Conservation (phyloP, 2,888 invertebrate species). For the Philonicus albiceps region DNA sequence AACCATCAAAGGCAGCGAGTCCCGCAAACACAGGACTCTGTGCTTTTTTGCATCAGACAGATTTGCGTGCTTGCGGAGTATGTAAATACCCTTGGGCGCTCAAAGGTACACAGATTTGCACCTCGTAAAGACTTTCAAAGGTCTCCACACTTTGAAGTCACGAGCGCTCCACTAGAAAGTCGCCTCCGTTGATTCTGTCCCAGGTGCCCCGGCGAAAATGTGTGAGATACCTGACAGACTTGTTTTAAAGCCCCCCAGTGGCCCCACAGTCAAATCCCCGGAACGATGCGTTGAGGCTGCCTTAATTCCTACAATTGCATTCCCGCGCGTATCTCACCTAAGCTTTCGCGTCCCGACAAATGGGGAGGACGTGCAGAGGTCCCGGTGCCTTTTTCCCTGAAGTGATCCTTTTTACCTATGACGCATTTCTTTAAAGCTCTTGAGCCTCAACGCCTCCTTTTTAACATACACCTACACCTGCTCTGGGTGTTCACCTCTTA, state of each 20-base stretch:
- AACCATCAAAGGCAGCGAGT: constrained; percentile 28
- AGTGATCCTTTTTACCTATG: not conserved
- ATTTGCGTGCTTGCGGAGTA: not conserved
- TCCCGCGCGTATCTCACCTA: not conserved
- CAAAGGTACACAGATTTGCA: not conserved
- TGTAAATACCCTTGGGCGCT: constrained; percentile 11
- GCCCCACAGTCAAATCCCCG: not conserved
- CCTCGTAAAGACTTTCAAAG: constrained; percentile 16
- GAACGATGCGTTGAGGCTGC: not conserved
- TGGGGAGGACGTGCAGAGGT: not conserved
- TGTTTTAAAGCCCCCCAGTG: not conserved
- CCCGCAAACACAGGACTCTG: not conserved
- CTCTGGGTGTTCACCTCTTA: not conserved
- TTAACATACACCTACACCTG: not conserved
- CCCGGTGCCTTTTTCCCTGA: not conserved
- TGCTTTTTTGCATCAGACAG: not conserved
- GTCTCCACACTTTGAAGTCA: constrained; percentile 1
- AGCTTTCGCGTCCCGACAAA: not conserved
- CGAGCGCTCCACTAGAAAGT: constrained; percentile 8
- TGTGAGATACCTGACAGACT: constrained; percentile 13
- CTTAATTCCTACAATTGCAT: constrained; percentile 23
- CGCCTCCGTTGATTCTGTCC: not conserved
- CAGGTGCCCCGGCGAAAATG: not conserved
- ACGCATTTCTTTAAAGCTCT: constrained; percentile 13
- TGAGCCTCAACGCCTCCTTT: not conserved